phyloP scores from a whole-genome alignment of 2,113 vertebrate species.

The Alethe diademata region DNA sequence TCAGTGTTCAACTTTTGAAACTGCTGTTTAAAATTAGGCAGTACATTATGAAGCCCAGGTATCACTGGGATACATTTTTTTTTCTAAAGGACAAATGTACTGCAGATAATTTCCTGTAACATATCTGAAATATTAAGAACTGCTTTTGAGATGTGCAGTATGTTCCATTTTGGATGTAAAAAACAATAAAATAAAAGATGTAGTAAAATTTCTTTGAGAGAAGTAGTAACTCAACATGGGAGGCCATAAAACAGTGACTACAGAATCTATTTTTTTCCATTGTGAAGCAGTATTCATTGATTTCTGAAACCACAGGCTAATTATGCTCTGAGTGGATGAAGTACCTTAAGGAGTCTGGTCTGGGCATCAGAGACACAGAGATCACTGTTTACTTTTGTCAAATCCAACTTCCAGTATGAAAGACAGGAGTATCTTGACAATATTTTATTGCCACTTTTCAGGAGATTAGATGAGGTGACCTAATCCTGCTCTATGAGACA shows the following conservation, averaged over 20 bases:
- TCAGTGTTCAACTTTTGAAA: not conserved
- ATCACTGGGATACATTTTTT: not conserved
- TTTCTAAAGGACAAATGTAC: not conserved
- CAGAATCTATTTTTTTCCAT: not conserved
- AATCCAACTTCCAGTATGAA: not conserved
- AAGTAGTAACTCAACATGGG: not conserved
- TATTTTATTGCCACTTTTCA: not conserved
- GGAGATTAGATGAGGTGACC: not conserved
- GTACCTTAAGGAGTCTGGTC: not conserved
- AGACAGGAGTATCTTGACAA: not conserved
- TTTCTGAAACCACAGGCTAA: conserved; percentile 37
- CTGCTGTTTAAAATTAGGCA: not conserved
- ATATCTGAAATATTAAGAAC: not conserved
- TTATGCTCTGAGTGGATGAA: not conserved
- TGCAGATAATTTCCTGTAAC: not conserved
- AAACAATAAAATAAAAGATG: not conserved
- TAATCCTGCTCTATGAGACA: not conserved
- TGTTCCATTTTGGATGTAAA: not conserved
- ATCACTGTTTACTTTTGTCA: not conserved
- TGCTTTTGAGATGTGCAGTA: not conserved
- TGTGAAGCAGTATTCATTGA: not conserved
- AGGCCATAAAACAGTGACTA: not conserved
- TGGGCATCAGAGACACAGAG: not conserved
- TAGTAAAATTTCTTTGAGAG: not conserved
- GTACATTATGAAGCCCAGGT: not conserved